Conservation (phyloP, 1,140 invertebrate species). For the Ptiloglossa arizonensis region DNA sequence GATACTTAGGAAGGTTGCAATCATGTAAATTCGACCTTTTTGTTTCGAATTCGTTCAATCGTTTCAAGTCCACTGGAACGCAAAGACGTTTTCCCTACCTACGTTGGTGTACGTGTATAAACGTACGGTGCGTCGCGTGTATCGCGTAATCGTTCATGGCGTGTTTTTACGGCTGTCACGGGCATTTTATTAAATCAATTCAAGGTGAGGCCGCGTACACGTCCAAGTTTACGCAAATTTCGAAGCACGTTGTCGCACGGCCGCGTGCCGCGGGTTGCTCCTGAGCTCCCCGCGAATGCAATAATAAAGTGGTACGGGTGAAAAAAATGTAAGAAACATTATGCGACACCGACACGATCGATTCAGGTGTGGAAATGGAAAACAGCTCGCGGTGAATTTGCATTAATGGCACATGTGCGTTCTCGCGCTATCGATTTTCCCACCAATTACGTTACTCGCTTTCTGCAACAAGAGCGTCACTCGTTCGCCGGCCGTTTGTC, state of each 20-base stretch:
- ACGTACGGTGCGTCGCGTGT: neutral
- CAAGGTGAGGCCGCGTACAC: conserved; percentile 2
- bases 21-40: too few relatives aligned
- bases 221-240: neutral
- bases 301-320: neutral
- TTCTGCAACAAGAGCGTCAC: neutral
- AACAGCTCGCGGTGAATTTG: conserved; percentile 29
- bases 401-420: conserved; percentile 44
- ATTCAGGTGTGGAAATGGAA: conserved; percentile 23
- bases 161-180: neutral
- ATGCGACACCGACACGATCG: neutral
- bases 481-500: neutral
- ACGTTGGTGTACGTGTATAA: too few relatives aligned
- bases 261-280: neutral
- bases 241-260: too few relatives aligned
- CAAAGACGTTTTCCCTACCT: too few relatives aligned
- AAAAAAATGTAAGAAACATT: neutral
- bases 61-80: too few relatives aligned
- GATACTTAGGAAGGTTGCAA: too few relatives aligned
- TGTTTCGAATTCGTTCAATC: too few relatives aligned
- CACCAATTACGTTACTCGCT: conserved; percentile 1
- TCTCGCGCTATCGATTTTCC: conserved; percentile 25
- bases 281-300: neutral
- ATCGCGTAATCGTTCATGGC: neutral
- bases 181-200: neutral